A percentile compares a stretch with the other conserved stretches of the same genome.
Conservation (phyloP, 2,888 invertebrate species). For the Andrena marginata region DNA sequence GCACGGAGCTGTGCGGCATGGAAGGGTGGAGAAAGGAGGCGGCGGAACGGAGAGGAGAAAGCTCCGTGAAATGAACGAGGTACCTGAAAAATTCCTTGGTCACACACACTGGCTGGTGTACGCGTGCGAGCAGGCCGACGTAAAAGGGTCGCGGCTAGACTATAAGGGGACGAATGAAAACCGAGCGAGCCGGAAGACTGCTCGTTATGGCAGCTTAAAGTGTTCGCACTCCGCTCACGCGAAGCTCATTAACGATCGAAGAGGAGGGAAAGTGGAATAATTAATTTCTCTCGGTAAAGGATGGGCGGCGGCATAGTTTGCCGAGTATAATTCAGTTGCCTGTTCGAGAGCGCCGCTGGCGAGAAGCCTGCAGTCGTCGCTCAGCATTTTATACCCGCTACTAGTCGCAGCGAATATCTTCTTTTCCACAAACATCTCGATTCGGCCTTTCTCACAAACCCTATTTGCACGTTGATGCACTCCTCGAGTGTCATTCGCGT, state of each 20-base stretch:
- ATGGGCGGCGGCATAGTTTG: conserved; percentile 35
- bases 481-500: background rate
- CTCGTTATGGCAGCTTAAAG: conserved; percentile 71
- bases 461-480: background rate
- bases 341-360: background rate
- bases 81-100: conserved; percentile 43
- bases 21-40: background rate
- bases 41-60: background rate
- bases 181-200: conserved; percentile 55
- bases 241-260: conserved; percentile 77
- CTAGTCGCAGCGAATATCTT: too few relatives aligned
- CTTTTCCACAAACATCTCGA: too few relatives aligned
- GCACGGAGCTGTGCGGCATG: background rate
- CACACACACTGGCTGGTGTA: conserved; percentile 18
- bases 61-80: conserved; percentile 26
- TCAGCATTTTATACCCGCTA: background rate
- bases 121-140: conserved; percentile 8
- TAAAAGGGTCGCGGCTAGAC: conserved; percentile 48
- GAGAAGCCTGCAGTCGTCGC: background rate
- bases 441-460: background rate
- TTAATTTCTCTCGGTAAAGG: conserved; percentile 69
- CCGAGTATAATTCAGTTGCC: conserved; percentile 55
- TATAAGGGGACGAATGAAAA: conserved; percentile 63
- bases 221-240: conserved; percentile 71
- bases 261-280: conserved; percentile 71